phyloP scores from a whole-genome alignment of 2,888 invertebrate species.

The Drosophila eohydei region DNA sequence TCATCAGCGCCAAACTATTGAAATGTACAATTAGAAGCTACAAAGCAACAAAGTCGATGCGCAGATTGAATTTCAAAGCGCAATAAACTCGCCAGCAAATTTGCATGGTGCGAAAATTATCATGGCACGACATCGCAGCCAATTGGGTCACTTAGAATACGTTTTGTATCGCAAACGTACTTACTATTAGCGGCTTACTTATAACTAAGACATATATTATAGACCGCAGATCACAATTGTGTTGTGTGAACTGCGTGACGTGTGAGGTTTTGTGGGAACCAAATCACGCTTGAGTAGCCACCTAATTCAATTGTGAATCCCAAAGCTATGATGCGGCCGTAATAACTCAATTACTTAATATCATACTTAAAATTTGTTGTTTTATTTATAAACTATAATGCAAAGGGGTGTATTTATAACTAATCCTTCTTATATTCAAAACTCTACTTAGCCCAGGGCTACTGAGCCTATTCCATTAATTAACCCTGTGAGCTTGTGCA shows the following conservation, averaged over 20 bases:
- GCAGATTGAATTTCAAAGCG: conserved; percentile 51
- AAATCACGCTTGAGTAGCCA: not conserved
- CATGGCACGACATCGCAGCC: conserved; percentile 55
- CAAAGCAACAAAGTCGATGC: conserved; percentile 39
- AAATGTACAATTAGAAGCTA: conserved; percentile 64
- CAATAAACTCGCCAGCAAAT: conserved; percentile 64
- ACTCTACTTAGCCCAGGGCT: not conserved
- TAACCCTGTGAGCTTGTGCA: not conserved
- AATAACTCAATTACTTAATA: not conserved
- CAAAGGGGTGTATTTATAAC: not conserved
- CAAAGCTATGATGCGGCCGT: not conserved
- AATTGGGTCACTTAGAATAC: conserved; percentile 58
- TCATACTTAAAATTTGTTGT: too few species aligned
- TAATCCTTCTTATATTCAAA: too few species aligned
- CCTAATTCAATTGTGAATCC: conserved; percentile 4
- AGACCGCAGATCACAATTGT: not conserved
- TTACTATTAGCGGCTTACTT: conserved; percentile 13
- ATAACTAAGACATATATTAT: conserved; percentile 13
- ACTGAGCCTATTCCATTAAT: not conserved
- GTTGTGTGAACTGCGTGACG: not conserved
- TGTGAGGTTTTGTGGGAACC: not conserved
- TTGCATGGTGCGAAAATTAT: conserved; percentile 76
- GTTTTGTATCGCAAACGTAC: not conserved
- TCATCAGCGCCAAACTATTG: conserved; percentile 63
- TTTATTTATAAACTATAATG: not conserved